These are phyloP conservation scores for Beris morrisii DNA, from an alignment of 2,888 invertebrate genomes.

Conservation along the genomic window DNA sequence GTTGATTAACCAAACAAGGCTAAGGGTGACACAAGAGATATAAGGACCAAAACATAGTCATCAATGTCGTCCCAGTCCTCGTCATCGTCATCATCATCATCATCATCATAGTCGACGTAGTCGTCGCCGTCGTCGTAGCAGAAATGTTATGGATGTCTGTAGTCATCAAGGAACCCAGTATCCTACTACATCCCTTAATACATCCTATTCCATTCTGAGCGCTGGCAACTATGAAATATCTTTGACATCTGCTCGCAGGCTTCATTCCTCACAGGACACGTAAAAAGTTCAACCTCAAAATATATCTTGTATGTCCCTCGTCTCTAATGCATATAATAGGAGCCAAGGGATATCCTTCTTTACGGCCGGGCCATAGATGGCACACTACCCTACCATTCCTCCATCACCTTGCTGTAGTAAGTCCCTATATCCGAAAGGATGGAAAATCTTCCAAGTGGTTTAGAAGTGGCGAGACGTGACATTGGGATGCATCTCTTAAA, in stretches of 20 bases:
- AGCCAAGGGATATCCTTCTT: neutral
- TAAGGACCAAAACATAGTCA: conserved; percentile 20
- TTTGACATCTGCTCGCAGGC: conserved; percentile 21
- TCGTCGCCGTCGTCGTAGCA: conserved; percentile 3
- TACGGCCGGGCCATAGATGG: neutral
- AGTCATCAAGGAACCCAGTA: conserved; percentile 18
- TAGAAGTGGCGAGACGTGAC: conserved; percentile 31
- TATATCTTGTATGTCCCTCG: conserved; percentile 9
- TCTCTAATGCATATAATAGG: neutral
- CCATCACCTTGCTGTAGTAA: neutral
- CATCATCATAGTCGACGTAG: neutral
- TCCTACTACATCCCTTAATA: conserved; percentile 3
- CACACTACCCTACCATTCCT: neutral
- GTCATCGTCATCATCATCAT: conserved; percentile 7
- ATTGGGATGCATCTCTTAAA: conserved; percentile 30
- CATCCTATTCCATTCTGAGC: neutral
- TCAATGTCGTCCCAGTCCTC: neutral
- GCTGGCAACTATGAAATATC: conserved; percentile 1
- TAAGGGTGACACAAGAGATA: conserved; percentile 13
- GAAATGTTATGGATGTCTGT: conserved; percentile 17
- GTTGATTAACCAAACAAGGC: conserved; percentile 27
- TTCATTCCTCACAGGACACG: conserved; percentile 7
- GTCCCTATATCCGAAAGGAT: conserved; percentile 9
- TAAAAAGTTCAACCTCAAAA: conserved; percentile 24
- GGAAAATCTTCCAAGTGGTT: conserved; percentile 27